Evolutionary conservation across 53 echinoderm and acorn worm species (phyloP), one percentile per base, ranked within the genome.

Genomic region (Henricia sp.): DNA sequence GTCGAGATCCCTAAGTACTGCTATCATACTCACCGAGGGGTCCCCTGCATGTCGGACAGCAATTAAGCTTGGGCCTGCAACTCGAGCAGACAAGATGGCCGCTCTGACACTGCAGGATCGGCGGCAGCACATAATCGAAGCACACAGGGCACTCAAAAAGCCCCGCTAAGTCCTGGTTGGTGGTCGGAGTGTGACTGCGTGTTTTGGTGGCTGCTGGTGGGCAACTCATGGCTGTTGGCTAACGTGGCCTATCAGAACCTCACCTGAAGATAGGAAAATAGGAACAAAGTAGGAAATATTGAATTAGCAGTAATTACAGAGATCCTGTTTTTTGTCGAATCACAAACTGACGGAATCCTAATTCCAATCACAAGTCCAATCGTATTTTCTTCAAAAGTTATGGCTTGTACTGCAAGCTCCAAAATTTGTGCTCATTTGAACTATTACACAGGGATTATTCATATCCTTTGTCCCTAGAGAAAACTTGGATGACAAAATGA

Each of bases 71-170:
- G 56, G 96, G 96, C 76, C 96, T 86, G 77, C 96, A 96, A 58
- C 82, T 93, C 28, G 96, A 93, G 87, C 96, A 96, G 73, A 96
- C 96, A 68, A 96, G 83, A 83, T 96, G 96, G 57, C 96, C 96
- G 57, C 93, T 93, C 93, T 96, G 96, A 85, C 96, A 96, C 86
- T 96, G 96, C 6, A 96, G 87, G 43, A 96, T 96, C 37, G 96
- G 96, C 46, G 96, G 96, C 71, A 96, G 90, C 28, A 96, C 96
- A 94, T 96, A 96, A 82, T 96, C 96, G 57, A 96, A 96, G 70
- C 96, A 96, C 40, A 96, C 96, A 16, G 96, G 96, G 70, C 96
- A 96, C 82, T 96, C 96, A 91, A 96, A 96, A 55, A 96, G 87
- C 84, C 96, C 94, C 28, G 96, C 96, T 29, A 96, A 72, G 68